Evolutionary conservation across 2,888 invertebrate species (phyloP).

Genomic region (Spodoptera littoralis): DNA sequence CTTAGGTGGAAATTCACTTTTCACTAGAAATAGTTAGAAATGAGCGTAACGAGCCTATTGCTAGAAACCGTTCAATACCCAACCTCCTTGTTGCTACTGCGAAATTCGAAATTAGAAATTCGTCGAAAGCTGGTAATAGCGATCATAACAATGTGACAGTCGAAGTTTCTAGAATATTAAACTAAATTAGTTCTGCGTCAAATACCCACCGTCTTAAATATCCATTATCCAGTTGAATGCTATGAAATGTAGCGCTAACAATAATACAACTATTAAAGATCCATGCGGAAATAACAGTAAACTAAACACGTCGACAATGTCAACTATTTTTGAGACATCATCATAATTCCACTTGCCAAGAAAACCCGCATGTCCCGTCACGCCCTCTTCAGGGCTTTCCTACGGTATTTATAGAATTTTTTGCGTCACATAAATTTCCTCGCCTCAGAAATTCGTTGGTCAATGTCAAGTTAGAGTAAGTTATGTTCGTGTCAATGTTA

Average conservation of each 20-base stretch:
- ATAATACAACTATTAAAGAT: conserved; percentile 36
- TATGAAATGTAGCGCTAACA: conserved; percentile 32
- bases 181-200: too few species aligned
- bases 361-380: conserved; percentile 61
- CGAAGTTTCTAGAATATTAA: too few species aligned
- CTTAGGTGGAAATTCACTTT: too few species aligned
- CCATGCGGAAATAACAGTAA: conserved; percentile 73
- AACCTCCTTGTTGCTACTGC: too few species aligned
- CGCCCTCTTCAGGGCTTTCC: conserved; percentile 73
- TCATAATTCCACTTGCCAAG: conserved; percentile 71
- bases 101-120: too few species aligned
- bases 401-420: conserved; percentile 64
- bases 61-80: too few species aligned
- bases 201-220: conserved; percentile 2
- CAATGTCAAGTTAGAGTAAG: conserved; percentile 31
- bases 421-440: conserved; percentile 46
- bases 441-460: conserved; percentile 19
- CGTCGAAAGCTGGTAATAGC: too few species aligned
- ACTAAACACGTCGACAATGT: conserved; percentile 79
- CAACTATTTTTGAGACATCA: conserved; percentile 78
- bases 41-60: too few species aligned
- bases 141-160: too few species aligned
- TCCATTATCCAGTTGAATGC: conserved; percentile 27
- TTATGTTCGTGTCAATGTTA: conserved; percentile 8
- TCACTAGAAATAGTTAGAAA: too few species aligned